Base-by-base conservation (phyloP, 2,888 invertebrate genomes). In the Archaeoteleia sp. region DNA sequence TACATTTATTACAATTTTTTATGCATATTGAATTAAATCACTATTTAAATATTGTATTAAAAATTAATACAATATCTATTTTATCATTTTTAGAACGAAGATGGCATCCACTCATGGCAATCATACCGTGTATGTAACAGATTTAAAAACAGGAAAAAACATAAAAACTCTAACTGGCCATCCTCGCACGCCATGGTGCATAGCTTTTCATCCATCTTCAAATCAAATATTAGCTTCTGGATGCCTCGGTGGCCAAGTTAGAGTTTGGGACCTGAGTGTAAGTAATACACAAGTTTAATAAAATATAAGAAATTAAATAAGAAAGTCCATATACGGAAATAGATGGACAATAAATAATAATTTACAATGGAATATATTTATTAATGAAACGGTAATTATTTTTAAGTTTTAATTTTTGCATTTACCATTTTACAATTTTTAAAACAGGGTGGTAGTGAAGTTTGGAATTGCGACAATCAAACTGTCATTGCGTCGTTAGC, bases 61-160 rank as follows among this genome's bases (percentile, higher is more conserved):
- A 12, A 14, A 7, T 54, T 29, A 8, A 51, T 27, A 1, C 12
- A n/a, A 4, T 3, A 32, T 27, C 13, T 6, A 20, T 39, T 39
- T 2, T 20, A 27, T 8, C 15, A 14, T 40, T 20, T 14, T 54
- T 78, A 93, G 95, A 69, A 91, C 91, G 6, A 92, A 91, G 87
- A 90, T 94, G 45, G 95, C 95, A 37, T 95, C 95, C 4, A 93
- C 95, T 0, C 95, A 96, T 87, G 95, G 95, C 12, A 95, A 96
- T 84, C 95, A 95, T 82, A 92, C 93, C 83, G 92, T 96, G 23
- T 93, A 95, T 83, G 92, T 96, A 17, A 93, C 93, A 9, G 93
- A 95, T 79, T 85, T 95, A 30, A 88, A 90, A 12, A 93, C 90
- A 75, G 94, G 94, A 0, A 92, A 92, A 81, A 92, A 93, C 80